These are phyloP conservation scores for Penaeus japonicus DNA, from an alignment of 1,140 invertebrate species.

Conservation along the genomic window DNA sequence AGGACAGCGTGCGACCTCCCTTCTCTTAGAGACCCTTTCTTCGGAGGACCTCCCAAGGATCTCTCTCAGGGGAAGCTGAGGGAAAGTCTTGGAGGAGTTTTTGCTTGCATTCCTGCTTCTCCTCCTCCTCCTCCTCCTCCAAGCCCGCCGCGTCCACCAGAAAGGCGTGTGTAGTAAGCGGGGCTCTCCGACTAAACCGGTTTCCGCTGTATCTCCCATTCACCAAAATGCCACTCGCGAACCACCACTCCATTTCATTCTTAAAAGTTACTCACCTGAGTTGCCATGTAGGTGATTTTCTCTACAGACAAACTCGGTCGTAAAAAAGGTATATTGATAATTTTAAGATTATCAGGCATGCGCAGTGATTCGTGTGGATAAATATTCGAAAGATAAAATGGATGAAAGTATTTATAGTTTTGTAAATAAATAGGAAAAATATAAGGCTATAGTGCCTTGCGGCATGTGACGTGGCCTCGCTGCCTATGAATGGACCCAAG, in stretches of 20 bases:
- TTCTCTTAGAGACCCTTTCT: too few species aligned
- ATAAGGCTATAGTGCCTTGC: neutral
- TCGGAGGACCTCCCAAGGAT: too few species aligned
- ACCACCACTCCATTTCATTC: slow-evolving; percentile 9
- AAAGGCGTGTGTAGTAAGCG: too few species aligned
- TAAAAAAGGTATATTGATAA: neutral
- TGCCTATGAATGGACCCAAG: neutral
- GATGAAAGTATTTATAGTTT: neutral
- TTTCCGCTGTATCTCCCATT: neutral
- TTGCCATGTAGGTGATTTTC: neutral
- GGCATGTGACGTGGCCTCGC: neutral
- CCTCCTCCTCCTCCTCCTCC: too few species aligned
- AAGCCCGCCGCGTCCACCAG: too few species aligned
- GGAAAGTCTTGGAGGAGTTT: too few species aligned
- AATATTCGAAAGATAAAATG: neutral
- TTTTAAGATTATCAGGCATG: neutral
- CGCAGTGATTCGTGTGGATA: neutral
- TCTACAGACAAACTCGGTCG: neutral
- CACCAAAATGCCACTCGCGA: slow-evolving; percentile 11
- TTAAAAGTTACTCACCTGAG: neutral
- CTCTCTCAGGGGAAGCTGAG: too few species aligned
- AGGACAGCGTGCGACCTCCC: too few species aligned
- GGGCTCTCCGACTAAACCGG: neutral
- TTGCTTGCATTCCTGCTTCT: too few species aligned
- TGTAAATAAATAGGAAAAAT: neutral